Evolutionary conservation across 1,140 invertebrate species (phyloP).

Genomic region (Sarcophaga bullata): DNA sequence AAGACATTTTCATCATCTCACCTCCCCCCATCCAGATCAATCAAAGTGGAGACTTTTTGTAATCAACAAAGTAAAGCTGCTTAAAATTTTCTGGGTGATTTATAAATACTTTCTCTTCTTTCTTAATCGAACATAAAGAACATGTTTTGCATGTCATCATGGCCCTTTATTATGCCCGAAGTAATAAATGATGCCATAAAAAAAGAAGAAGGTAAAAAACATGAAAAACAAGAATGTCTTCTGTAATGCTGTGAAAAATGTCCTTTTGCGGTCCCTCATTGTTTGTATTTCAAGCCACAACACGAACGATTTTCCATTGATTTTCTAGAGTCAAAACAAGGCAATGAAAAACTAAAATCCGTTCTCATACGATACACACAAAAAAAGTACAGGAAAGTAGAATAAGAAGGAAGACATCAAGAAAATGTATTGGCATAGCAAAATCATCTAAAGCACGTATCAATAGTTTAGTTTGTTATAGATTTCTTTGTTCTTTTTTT

Average conservation of each 20-base stretch:
- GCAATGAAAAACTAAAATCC: neutral
- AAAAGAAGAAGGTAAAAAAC: neutral
- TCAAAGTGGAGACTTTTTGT: too few relatives aligned
- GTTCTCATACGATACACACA: neutral
- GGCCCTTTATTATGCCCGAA: neutral
- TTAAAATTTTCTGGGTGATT: too few relatives aligned
- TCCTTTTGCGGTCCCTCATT: neutral
- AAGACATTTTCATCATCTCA: too few relatives aligned
- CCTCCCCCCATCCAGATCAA: too few relatives aligned
- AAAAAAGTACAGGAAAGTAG: neutral
- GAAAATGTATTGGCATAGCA: neutral
- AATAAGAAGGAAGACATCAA: too few relatives aligned
- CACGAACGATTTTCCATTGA: constrained; percentile 14
- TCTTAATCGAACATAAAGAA: neutral
- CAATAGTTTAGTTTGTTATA: neutral
- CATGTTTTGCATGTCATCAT: constrained; percentile 26
- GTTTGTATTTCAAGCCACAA: neutral
- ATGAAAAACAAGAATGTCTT: neutral
- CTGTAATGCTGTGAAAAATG: neutral
- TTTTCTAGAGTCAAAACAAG: neutral
- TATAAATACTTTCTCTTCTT: too few relatives aligned
- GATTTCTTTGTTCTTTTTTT: too few relatives aligned
- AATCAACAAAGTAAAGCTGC: too few relatives aligned
- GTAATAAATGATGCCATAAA: neutral
- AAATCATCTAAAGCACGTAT: constrained; percentile 14